Base-by-base conservation (phyloP, 2,113 vertebrate genomes). In the Mugil cephalus region DNA sequence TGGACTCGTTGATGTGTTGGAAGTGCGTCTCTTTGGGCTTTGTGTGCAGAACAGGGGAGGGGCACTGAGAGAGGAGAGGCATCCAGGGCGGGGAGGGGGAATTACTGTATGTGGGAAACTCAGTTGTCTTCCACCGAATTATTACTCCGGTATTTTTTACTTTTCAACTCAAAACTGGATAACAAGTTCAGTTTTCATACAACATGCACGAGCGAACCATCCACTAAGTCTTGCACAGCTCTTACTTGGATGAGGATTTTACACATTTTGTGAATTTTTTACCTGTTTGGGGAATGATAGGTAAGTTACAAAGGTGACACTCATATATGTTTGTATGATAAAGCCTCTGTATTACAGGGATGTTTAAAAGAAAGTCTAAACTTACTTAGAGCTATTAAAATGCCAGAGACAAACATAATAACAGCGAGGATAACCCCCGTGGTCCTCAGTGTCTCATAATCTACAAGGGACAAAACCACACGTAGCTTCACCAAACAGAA, bases 351-450 rank as follows among this genome's bases (percentile, higher is more conserved):
- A 62, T 60, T 59, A 8, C 18, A 52, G 19, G 35, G 1, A 42
- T 42, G 4, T 52, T 51, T 18, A 21, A 42, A 18, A 47, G 3
- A 50, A 75, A 36, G 19, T 66, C 39, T 46, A 39, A 74, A 95
- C 95, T 94, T 93, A 97, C 96, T 96, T 87, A 97, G 45, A 48
- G 96, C 91, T 80, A 96, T 95, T 80, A 97, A 72, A 88, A 97
- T 97, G 56, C 96, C 96, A 62, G 93, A 63, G 35, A 96, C 80
- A 81, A 95, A 97, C 95, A 97, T 93, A 64, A 97, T 47, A 42
- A 94, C 90, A 24, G 95, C 96, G 10, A 97, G 92, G 83, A 95
- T 88, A 62, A 97, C 88, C n/a, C 96, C 96, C 3, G 95, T 94
- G 2, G 93, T 95, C 82, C 94, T 87, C 79, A 97, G 73, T 0